These are phyloP conservation scores for Nannoperca australis DNA, from an alignment of 2,797 vertebrate species.

Conservation along the genomic window DNA sequence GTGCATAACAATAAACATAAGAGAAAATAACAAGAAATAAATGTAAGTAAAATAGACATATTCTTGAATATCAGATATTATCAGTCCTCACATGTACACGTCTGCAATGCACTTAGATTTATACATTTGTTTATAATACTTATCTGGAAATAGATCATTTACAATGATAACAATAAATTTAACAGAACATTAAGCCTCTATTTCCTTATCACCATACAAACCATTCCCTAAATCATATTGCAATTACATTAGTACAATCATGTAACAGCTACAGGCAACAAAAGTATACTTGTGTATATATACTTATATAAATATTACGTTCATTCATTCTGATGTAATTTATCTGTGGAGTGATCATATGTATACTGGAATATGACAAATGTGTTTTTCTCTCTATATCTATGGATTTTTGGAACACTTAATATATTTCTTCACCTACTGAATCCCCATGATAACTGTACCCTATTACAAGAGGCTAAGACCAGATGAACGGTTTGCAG, in stretches of 20 bases:
- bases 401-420: slow-evolving; percentile 17
- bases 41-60: not conserved
- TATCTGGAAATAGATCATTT: not conserved
- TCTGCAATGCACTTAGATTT: not conserved
- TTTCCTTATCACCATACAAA: not conserved
- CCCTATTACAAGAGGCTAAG: slow-evolving; percentile 27
- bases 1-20: too few relatives aligned
- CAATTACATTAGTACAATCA: not conserved
- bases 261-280: not conserved
- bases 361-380: not conserved
- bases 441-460: slow-evolving; percentile 24
- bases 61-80: not conserved
- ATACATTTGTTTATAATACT: not conserved
- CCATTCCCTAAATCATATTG: not conserved
- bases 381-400: not conserved
- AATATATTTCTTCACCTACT: slow-evolving; percentile 23
- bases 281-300: too few relatives aligned
- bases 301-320: not conserved
- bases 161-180: not conserved
- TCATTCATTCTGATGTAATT: not conserved
- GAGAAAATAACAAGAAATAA: not conserved
- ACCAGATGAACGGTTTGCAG: slow-evolving; percentile 12
- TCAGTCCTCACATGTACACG: not conserved
- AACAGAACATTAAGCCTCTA: not conserved
- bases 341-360: not conserved